phyloP scores from a whole-genome alignment of 2,888 invertebrate species.

The Incurvaria masculella region DNA sequence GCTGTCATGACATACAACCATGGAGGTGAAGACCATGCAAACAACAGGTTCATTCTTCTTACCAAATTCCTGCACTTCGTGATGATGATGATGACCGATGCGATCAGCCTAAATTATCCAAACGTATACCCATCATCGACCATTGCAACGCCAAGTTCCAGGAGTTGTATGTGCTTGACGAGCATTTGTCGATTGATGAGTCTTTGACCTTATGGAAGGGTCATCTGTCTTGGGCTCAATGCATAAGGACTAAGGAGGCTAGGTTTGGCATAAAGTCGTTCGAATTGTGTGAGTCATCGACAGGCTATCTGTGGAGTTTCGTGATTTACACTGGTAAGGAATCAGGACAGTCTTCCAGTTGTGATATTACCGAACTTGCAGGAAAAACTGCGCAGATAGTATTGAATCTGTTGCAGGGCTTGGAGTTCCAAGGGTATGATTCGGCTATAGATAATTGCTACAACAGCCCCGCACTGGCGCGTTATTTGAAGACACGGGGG shows the following conservation, averaged over 20 bases:
- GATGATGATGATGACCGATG: too few relatives aligned
- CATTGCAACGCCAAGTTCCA: slow-evolving; percentile 3
- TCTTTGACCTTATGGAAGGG: slow-evolving; percentile 4
- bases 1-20: too few relatives aligned
- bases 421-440: not conserved
- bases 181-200: slow-evolving; percentile 4
- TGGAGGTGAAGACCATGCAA: too few relatives aligned
- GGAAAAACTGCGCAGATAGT: too few relatives aligned
- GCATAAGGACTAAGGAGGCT: slow-evolving; percentile 4
- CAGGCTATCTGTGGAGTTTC: slow-evolving; percentile 6
- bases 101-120: too few relatives aligned
- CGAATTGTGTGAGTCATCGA: slow-evolving; percentile 4
- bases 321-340: not conserved
- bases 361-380: too few relatives aligned
- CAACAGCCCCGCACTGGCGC: slow-evolving; percentile 14
- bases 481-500: slow-evolving; percentile 1
- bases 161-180: not conserved
- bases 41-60: too few relatives aligned
- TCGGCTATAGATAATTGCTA: slow-evolving; percentile 16
- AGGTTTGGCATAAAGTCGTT: slow-evolving; percentile 4
- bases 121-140: not conserved
- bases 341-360: not conserved
- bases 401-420: not conserved
- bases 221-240: not conserved
- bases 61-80: too few relatives aligned